Base-by-base conservation (phyloP, 1,140 invertebrate species). In the Gryon sp. region DNA sequence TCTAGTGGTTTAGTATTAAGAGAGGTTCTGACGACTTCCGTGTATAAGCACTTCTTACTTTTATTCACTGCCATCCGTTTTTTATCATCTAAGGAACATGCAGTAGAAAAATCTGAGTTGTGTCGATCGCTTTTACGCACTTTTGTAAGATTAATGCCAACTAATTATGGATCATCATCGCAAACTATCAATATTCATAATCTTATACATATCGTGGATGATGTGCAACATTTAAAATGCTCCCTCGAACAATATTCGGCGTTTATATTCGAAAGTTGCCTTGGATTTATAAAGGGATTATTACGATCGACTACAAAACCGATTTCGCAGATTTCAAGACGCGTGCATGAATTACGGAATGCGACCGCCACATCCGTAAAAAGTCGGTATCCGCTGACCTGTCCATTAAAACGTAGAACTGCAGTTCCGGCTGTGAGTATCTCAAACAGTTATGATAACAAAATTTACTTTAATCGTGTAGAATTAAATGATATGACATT, bases 11-110 rank as follows among this genome's bases (percentile, higher is more conserved):
- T 80, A 7, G 34, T 70, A 16, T 36, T 77, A 0, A 74, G 66
- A 50, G 55, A 63, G 11, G 18, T 62, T 36, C 34, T 79, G 7
- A 12, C n/a, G 40, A 14, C 18, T 24, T 46, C 1, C 26, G 53
- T 38, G 7, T 63, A 15, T 79, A 46, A 43, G 8, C 57, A 78
- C 48, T 74, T 78, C 38, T 6, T 78, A 7, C 40, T 78, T 1
- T 43, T 78, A 8, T 66, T 68, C 14, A 46, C 40, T 12, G 46
- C 52, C 0, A 55, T 43, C 16, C 41, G 72, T 24, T 43, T 76
- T 26, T 59, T 80, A 19, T 70, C 41, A 9, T 63, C 57, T 19
- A 52, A 62, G 6, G n/a, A 57, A 46, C 14, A 14, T 48, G 34
- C 43, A 24, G 1, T 57, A 7, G 1, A 20, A 6, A 41, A 66